Percentiles rank a stretch among this genome's conserved stretches.
Evolutionary conservation across 2,797 vertebrate genomes (phyloP).

Genomic region (Columba guinea): DNA sequence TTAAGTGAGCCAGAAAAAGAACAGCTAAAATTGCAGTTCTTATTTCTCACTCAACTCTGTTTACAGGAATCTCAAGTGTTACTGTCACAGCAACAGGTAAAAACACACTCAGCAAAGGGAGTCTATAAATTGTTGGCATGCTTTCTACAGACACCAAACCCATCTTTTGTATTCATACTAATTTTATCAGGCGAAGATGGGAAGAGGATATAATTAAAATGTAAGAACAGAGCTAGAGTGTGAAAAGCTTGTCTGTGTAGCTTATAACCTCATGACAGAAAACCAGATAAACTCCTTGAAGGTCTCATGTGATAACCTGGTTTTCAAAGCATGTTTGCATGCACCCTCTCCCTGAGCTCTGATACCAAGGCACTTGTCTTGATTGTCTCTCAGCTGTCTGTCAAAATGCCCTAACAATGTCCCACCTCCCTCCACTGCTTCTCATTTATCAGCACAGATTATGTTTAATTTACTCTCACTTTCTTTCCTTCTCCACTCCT

Average conservation of each 20-base stretch:
- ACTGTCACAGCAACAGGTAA: slow-evolving; percentile 19
- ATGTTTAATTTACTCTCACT: neutral
- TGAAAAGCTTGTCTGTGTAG: neutral
- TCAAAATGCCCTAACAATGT: neutral
- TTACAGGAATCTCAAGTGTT: neutral
- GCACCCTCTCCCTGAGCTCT: neutral
- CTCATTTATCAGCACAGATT: neutral
- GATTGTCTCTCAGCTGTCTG: neutral
- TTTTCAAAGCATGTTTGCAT: neutral
- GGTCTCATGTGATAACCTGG: neutral
- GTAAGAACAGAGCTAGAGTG: neutral
- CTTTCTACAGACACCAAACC: neutral
- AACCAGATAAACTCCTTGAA: neutral
- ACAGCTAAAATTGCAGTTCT: slow-evolving; percentile 4
- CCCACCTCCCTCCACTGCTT: neutral
- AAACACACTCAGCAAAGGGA: neutral
- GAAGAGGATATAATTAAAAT: neutral
- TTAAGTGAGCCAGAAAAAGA: slow-evolving; percentile 27
- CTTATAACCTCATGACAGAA: neutral
- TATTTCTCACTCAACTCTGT: neutral
- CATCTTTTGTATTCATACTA: neutral
- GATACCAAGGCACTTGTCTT: neutral
- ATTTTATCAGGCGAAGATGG: neutral
- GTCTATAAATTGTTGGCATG: neutral
- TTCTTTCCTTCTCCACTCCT: neutral